Percentiles rank a stretch among this genome's conserved stretches.
phyloP scores from a whole-genome alignment of 2,888 invertebrate genomes.

The Pediacus dermestoides region DNA sequence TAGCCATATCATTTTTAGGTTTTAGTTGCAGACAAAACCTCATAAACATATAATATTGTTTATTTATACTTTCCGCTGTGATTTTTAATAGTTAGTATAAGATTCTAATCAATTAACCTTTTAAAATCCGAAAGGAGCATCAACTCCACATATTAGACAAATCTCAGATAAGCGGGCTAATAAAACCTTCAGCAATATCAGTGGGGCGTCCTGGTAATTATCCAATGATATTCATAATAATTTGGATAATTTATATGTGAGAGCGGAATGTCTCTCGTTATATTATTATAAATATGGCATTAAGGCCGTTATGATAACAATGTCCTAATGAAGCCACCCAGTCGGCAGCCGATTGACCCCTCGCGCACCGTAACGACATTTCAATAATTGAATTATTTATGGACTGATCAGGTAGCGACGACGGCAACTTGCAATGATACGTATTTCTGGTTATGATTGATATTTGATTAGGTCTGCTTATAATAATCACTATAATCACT shows the following conservation, averaged over 20 bases:
- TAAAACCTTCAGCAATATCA: constrained; percentile 12
- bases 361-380: constrained; percentile 40
- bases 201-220: constrained; percentile 29
- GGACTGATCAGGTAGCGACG: constrained; percentile 30
- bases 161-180: no score
- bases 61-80: constrained; percentile 14
- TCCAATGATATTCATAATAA: constrained; percentile 25
- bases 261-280: constrained; percentile 29
- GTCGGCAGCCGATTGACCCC: constrained; percentile 22
- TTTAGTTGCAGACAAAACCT: no score
- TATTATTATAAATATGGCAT: constrained; percentile 17
- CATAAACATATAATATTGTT: no score
- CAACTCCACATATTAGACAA: not conserved
- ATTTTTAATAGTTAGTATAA: constrained; percentile 4
- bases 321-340: constrained; percentile 48
- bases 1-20: no score
- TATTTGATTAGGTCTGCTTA: constrained; percentile 37
- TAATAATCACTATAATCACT: constrained; percentile 29
- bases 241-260: constrained; percentile 39
- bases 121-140: not conserved
- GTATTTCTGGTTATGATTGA: constrained; percentile 39
- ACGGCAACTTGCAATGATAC: constrained; percentile 29
- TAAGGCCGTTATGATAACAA: constrained; percentile 31
- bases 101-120: constrained; percentile 10
- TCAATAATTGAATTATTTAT: constrained; percentile 50